These are phyloP conservation scores for Heliconius hermathena DNA, from an alignment of 1,140 invertebrate genomes.

Conservation along the genomic window DNA sequence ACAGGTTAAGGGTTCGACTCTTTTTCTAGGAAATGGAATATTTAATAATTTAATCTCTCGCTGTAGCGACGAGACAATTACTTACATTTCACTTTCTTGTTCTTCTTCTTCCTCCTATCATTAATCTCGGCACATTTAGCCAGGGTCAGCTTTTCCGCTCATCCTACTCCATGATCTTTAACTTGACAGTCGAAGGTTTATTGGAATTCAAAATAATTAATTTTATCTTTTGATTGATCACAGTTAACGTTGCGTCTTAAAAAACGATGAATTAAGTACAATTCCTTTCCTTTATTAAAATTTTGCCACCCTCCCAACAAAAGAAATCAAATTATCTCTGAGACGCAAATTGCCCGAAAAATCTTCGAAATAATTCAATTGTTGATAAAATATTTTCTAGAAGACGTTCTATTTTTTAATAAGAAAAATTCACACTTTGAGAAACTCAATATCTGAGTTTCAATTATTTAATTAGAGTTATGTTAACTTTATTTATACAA, in stretches of 20 bases:
- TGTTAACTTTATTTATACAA: no score
- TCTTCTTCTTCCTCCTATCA: no score
- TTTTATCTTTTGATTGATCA: neutral
- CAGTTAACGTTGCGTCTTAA: neutral
- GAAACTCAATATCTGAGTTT: neutral
- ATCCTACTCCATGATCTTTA: no score
- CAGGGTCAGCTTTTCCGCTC: no score
- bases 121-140: no score
- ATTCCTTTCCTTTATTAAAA: slow-evolving; percentile 4
- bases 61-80: no score
- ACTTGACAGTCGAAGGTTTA: no score
- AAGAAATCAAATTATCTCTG: slow-evolving; percentile 2
- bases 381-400: neutral
- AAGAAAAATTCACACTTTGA: neutral
- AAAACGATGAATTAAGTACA: neutral
- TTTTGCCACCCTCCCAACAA: neutral
- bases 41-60: no score
- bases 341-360: slow-evolving; percentile 2
- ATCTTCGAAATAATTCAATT: slow-evolving; percentile 6
- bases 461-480: neutral
- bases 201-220: no score
- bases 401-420: neutral
- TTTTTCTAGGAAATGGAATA: no score
- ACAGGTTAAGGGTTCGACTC: no score
- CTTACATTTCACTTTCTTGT: no score